These are phyloP conservation scores for Albula goreensis DNA, from an alignment of 2,113 vertebrate genomes.

Conservation along the genomic window DNA sequence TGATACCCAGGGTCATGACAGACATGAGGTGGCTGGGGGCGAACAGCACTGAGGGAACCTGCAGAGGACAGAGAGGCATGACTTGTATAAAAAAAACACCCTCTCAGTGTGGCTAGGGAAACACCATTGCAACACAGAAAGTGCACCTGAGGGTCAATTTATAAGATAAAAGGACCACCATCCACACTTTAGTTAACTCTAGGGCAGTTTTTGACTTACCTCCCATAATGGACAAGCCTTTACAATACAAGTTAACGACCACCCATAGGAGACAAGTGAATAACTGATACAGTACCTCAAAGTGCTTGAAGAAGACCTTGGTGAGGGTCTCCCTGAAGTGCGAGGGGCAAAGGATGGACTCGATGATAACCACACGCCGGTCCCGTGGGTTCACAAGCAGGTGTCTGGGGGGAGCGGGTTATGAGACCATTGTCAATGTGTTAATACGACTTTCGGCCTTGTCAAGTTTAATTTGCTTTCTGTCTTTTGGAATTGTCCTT, in stretches of 20 bases:
- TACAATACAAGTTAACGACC: background rate
- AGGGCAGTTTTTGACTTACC: too few species aligned
- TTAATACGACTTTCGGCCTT: background rate
- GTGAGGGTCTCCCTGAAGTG: constrained; percentile 96
- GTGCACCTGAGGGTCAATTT: too few species aligned
- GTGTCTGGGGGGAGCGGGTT: constrained; percentile 69
- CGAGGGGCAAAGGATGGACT: constrained; percentile 93
- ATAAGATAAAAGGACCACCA: too few species aligned
- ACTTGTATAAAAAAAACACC: too few species aligned
- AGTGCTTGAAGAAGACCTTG: constrained; percentile 95
- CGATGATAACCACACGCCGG: constrained; percentile 92
- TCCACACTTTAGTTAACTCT: too few species aligned
- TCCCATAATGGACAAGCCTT: too few species aligned
- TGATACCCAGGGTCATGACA: constrained; percentile 90
- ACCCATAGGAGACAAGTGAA: background rate
- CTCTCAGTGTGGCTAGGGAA: too few species aligned
- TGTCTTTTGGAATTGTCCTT: too few species aligned
- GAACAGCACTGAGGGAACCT: constrained; percentile 95
- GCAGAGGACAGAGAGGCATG: background rate
- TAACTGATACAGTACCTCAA: constrained; percentile 77
- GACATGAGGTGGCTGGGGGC: constrained; percentile 96
- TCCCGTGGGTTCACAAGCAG: constrained; percentile 96
- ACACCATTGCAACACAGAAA: too few species aligned
- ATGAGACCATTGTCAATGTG: background rate
- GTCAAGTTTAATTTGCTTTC: too few species aligned